Evolutionary conservation across 2,797 vertebrate species (phyloP).

Genomic region (Perodicticus potto): DNA sequence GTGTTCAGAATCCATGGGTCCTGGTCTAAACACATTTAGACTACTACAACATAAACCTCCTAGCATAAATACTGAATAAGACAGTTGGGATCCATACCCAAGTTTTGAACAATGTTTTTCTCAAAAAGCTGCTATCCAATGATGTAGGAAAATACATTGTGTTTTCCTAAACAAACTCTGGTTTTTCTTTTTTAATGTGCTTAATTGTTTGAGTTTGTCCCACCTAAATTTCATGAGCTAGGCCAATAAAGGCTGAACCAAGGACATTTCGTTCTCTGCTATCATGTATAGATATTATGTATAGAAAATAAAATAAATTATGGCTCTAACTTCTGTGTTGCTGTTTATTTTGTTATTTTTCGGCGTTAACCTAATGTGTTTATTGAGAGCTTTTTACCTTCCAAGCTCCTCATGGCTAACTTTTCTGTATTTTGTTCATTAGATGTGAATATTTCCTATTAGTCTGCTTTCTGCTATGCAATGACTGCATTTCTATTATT

Average conservation of each 20-base stretch:
- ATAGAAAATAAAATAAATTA: constrained; percentile 94
- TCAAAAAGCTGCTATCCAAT: constrained; percentile 85
- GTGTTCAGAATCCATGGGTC: constrained; percentile 69
- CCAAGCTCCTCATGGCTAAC: constrained; percentile 91
- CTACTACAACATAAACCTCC: constrained; percentile 72
- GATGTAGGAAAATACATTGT: constrained; percentile 79
- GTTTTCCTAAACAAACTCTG: constrained; percentile 84
- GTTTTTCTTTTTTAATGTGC: constrained; percentile 84
- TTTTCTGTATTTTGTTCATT: constrained; percentile 99
- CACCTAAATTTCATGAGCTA: constrained; percentile 88
- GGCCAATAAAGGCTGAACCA: constrained; percentile 84
- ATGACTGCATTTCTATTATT: constrained; percentile 94
- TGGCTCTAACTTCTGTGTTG: constrained; percentile 90
- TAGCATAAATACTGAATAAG: constrained; percentile 79
- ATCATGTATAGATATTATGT: constrained; percentile 94
- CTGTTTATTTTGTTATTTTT: constrained; percentile 91
- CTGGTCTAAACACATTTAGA: constrained; percentile 77
- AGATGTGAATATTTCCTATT: constrained; percentile 95
- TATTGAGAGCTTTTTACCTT: constrained; percentile 87
- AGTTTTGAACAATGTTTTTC: constrained; percentile 83
- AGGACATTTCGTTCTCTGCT: constrained; percentile 90
- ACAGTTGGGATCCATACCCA: constrained; percentile 77
- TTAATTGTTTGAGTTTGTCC: constrained; percentile 89
- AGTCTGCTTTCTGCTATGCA: constrained; percentile 99
- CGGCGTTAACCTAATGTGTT: constrained; percentile 87